Base-by-base conservation (phyloP, 2,113 vertebrate genomes). In the Mionectes macconnelli region DNA sequence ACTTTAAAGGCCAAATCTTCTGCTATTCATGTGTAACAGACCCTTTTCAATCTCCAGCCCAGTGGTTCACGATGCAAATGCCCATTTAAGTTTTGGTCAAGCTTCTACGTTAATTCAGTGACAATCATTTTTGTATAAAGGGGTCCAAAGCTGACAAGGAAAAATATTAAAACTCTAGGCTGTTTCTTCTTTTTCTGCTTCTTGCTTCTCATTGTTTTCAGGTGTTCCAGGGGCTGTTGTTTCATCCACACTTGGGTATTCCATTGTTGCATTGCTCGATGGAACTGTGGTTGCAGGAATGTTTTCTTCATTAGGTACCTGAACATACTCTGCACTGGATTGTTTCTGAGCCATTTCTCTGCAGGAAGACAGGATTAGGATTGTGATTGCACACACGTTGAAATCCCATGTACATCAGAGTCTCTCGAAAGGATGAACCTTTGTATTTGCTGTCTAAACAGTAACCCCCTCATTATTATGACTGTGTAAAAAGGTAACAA, bases 261-360 rank as follows among this genome's bases (percentile, higher is more conserved):
- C 97, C 8, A 70, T 87, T 31, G 76, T 93, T 1, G 37, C 87
- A 2, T 93, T 96, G 93, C 84, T 97, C 2, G 84, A 10, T 75
- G 95, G 84, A 72, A 63, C 66, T 57, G 94, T 68, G 78, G 92
- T 92, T 1, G n/a, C 27, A 25, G 96, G 96, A 49, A 69, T 52
- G n/a, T 59, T 75, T 42, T 97, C 92, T 78, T 98, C 97, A 11
- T 56, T 67, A 45, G 98, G 96, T 70, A 97, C 95, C 47, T 93
- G 49, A 35, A 73, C 78, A 1, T 90, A 96, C 15, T 96, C 96
- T 44, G 57, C 75, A 45, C 64, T 85, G 81, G 83, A 6, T 39
- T 89, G 94, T 88, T 84, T 88, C 28, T 96, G 88, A 76, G 86
- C 70, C 93, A 98, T 97, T 86, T 97, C 96, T 94, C 98, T 98